These are phyloP conservation scores for Dromiciops gliroides DNA, from an alignment of 2,113 vertebrate genomes.

Conservation along the genomic window DNA sequence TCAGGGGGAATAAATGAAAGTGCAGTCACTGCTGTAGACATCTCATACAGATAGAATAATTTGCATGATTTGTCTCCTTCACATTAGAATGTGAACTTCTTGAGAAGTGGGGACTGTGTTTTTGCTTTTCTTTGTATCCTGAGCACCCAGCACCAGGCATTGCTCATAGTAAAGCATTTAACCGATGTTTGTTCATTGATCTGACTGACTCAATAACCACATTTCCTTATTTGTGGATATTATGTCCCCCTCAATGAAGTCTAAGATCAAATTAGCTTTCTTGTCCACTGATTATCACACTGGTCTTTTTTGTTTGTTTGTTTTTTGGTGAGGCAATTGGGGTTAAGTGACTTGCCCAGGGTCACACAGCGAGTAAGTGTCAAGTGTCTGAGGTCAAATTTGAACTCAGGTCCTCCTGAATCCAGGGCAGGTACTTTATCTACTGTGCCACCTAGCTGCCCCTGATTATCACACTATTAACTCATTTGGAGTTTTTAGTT, in stretches of 20 bases:
- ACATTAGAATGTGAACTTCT: not conserved
- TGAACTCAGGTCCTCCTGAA: too few species aligned
- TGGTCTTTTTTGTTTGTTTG: too few species aligned
- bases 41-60: not conserved
- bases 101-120: not conserved
- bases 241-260: not conserved
- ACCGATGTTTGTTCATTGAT: not conserved
- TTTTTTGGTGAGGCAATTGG: too few species aligned
- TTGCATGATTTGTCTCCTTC: not conserved
- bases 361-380: too few species aligned
- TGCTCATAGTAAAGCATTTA: not conserved
- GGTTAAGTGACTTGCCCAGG: too few species aligned
- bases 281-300: not conserved
- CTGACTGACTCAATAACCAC: not conserved
- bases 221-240: not conserved
- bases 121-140: not conserved
- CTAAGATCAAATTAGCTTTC: not conserved
- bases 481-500: not conserved
- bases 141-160: not conserved
- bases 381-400: too few species aligned
- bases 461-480: not conserved
- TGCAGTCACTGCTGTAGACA: not conserved
- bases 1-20: not conserved
- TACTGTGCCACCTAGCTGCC: too few species aligned
- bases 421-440: too few species aligned